phyloP scores from a whole-genome alignment of 1,140 invertebrate species.

The Eufriesea mexicana region DNA sequence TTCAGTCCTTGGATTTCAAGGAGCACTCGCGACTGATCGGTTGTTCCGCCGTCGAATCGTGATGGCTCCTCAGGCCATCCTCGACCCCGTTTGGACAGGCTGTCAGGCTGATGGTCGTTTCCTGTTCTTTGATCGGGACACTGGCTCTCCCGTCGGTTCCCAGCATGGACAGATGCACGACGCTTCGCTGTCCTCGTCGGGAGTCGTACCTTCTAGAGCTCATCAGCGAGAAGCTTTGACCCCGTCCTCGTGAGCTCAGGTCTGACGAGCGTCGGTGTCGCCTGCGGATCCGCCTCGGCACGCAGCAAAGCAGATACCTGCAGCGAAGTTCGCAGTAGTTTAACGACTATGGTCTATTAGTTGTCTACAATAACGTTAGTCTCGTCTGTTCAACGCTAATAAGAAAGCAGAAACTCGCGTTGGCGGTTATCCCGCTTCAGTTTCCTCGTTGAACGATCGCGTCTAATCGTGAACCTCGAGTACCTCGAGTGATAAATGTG shows the following conservation, averaged over 20 bases:
- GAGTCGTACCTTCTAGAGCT: constrained; percentile 70
- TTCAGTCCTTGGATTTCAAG: constrained; percentile 29
- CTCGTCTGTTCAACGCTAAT: background rate
- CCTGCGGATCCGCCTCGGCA: constrained; percentile 50
- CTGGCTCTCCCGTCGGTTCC: constrained; percentile 35
- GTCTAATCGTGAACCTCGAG: background rate
- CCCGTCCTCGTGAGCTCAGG: constrained; percentile 66
- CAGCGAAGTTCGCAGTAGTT: constrained; percentile 36
- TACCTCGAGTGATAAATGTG: background rate
- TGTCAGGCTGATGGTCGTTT: constrained; percentile 70
- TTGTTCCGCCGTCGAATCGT: constrained; percentile 12
- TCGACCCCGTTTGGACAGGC: constrained; percentile 68
- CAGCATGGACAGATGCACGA: constrained; percentile 64
- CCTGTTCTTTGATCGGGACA: constrained; percentile 66
- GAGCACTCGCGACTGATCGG: constrained; percentile 1
- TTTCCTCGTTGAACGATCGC: background rate
- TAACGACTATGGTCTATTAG: background rate
- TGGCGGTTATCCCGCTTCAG: background rate
- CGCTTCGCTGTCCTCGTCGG: constrained; percentile 69
- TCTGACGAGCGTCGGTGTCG: constrained; percentile 64
- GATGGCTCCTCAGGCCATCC: constrained; percentile 59
- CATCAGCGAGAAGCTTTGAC: constrained; percentile 73
- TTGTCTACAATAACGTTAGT: background rate
- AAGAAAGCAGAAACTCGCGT: background rate
- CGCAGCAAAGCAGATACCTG: constrained; percentile 75